Evolutionary conservation across 2,797 vertebrate genomes (phyloP).

Genomic region (Triplophysa yarkandensis): DNA sequence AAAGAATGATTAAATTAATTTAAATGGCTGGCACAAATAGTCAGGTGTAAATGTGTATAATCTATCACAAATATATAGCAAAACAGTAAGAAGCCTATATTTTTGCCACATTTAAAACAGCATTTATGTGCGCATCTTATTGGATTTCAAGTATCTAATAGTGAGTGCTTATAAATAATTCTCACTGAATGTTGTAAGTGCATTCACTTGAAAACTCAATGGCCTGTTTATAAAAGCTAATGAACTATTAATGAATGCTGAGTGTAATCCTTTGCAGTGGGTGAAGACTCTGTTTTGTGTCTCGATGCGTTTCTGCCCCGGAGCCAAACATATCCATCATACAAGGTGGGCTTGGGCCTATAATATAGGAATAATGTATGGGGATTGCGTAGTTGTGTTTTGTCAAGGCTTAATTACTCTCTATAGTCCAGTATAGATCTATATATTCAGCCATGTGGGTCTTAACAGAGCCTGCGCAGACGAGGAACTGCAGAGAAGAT

Average conservation of each 20-base stretch:
- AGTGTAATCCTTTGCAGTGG: slow-evolving; percentile 13
- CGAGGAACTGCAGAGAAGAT: background rate
- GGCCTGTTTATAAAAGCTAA: slow-evolving; percentile 42
- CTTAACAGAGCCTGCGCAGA: background rate
- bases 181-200: slow-evolving; percentile 17
- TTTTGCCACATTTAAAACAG: background rate
- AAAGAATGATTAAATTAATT: no score
- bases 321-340: slow-evolving; percentile 5
- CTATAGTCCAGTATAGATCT: slow-evolving; percentile 8
- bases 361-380: background rate
- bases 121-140: background rate
- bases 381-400: background rate
- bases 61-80: background rate
- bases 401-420: slow-evolving; percentile 7
- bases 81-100: background rate
- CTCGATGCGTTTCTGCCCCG: background rate
- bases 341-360: background rate
- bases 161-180: slow-evolving; percentile 28
- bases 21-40: no score
- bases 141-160: background rate
- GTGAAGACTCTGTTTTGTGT: slow-evolving; percentile 17
- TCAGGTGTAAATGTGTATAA: background rate
- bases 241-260: slow-evolving; percentile 39
- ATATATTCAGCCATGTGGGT: background rate
- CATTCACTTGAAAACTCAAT: slow-evolving; percentile 33